Evolutionary conservation across 2,797 vertebrate genomes (phyloP), one percentile per base, ranked within the genome.

Genomic region (Pteronotus mesoamericanus): DNA sequence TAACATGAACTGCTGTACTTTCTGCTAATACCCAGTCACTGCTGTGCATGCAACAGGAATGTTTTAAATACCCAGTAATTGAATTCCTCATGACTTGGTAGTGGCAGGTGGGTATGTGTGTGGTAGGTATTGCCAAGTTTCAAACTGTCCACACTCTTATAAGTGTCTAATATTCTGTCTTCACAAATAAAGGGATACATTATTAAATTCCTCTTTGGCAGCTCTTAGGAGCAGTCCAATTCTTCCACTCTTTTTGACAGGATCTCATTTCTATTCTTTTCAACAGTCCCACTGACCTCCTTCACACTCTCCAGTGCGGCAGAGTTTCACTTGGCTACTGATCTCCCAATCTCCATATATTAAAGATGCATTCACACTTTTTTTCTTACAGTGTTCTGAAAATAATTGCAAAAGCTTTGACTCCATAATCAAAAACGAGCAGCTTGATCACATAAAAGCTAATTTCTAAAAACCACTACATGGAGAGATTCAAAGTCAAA

Each of bases 391-490:
- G 83, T 77, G 42, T 86, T 97, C 90, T 97, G 96, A 96, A 95
- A 93, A 94, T 95, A 97, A 96, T 97, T 97, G 96, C 68, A 97
- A 94, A 96, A 96, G 91, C 95, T 97, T 97, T 96, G 96, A 95
- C 95, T 96, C 69, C 46, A 66, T 82, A 96, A 97, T 97, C 89
- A 96, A 96, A 97, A 94, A 91, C 4, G 32, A 97, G 34, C 16
- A 42, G 86, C 97, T 97, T 95, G 96, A 97, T 97, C 95, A 89
- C 77, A 94, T 95, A 86, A 97, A 97, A 98, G 95, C 97, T 97
- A 95, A 95, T 97, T 97, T 97, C 95, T 96, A 82, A 94, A 97
- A 96, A 95, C 39, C n/a, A 78, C 91, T 86, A 57, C 90, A 97
- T 34, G 94, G 42, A 68, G 74, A 88, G 79, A 91, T 82, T 96